phyloP scores from a whole-genome alignment of 2,888 invertebrate species.

The Crossocerus cetratus region DNA sequence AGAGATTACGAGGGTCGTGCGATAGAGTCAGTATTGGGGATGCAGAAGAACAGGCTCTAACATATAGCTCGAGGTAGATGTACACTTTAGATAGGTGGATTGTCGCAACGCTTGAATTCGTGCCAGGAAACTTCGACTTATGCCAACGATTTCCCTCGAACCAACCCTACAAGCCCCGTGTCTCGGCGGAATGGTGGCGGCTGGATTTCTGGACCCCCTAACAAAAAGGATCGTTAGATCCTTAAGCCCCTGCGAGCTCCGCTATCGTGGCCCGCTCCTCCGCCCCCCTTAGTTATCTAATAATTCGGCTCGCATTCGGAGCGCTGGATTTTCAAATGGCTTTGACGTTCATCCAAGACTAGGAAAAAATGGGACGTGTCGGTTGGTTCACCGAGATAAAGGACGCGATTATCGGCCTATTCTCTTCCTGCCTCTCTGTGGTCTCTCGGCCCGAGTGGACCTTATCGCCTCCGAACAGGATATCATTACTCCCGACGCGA shows the following conservation, averaged over 20 bases:
- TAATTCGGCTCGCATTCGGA: too few species aligned
- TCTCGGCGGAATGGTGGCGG: constrained; percentile 22
- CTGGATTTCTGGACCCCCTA: constrained; percentile 17
- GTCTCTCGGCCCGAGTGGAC: constrained; percentile 34
- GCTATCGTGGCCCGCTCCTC: not conserved
- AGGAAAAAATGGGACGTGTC: constrained; percentile 15
- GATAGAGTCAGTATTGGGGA: constrained; percentile 24
- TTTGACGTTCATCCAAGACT: not conserved
- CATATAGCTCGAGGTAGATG: constrained; percentile 5
- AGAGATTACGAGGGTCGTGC: constrained; percentile 28
- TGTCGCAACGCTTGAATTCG: constrained; percentile 65
- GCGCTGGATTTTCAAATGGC: too few species aligned
- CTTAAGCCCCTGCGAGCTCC: not conserved
- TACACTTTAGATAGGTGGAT: constrained; percentile 36
- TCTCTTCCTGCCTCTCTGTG: constrained; percentile 27
- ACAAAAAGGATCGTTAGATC: constrained; percentile 8
- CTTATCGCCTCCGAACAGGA: constrained; percentile 44
- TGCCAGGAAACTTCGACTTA: constrained; percentile 65
- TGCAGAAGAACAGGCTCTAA: constrained; percentile 19
- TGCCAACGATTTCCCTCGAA: constrained; percentile 49
- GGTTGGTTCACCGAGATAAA: constrained; percentile 43
- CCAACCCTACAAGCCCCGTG: constrained; percentile 16
- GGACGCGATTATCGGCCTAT: constrained; percentile 32
- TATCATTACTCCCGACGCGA: constrained; percentile 22
- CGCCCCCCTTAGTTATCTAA: too few species aligned